Evolutionary conservation across 2,888 invertebrate genomes (phyloP), one percentile per base, ranked within the genome.

Genomic region (Ichneumoninae sp.): DNA sequence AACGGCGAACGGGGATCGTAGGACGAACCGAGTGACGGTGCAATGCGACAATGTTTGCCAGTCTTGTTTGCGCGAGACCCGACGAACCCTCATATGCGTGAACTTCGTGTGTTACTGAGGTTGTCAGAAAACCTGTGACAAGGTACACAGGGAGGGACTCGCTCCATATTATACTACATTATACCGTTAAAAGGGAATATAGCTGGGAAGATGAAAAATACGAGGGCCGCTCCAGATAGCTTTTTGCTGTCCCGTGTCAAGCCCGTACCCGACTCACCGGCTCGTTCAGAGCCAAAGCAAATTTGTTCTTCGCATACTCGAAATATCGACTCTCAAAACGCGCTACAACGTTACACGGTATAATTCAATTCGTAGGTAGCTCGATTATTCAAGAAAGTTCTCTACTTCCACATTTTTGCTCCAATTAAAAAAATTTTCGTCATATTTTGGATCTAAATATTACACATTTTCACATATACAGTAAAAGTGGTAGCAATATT

Each of bases 121-220:
- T 87, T 86, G 88, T 89, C 88, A 86, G 87, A 89, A 89, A 90
- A 89, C 88, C 90, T 84, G 84, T 88, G 89, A 88, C 90, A 88
- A 88, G 87, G 86, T 87, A 90, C 83, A 90, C 90, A 89, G 74
- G 70, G 70, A 84, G 78, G 75, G 79, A 80, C 77, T 81, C 77
- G 68, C 68, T 76, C 79, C 75, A 74, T 78, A 65, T 40, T 10
- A 40, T 40, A 40, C 40, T 40, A 47, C 16, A 16, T 47, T 47
- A 57, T 26, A 76, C 66, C 65, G 69, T 74, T 60, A 52, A 36
- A 16, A 57, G 72, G 74, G 44, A 75, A 77, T 54, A 78, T 66
- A 62, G 70, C 47, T 71, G 33, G 70, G 77, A 74, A 70, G 72
- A 75, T 44, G 75, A 77, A 76, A 72, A 40, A 10, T 10, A 52